Evolutionary conservation across 2,797 vertebrate genomes (phyloP), one percentile per base, ranked within the genome.

Genomic region (Anguilla obscura): DNA sequence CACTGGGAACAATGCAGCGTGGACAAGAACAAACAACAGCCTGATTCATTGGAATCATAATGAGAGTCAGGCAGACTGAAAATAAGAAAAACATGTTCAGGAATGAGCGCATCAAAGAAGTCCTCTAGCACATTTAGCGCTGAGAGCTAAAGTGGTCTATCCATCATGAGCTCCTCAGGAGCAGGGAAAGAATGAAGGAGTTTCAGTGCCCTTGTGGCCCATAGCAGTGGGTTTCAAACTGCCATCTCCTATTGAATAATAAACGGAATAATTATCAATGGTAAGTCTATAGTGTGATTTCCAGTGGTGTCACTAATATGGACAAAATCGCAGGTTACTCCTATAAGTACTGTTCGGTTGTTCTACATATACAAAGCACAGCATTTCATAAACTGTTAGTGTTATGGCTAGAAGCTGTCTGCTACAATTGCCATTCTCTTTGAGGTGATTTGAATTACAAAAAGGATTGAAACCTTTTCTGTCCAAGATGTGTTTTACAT

Each of bases 31-130:
- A 58, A 89, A 91, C 86, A 48, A 8, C 89, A 87, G 40, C 76
- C 60, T 84, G 86, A 91, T 89, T 90, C 82, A 86, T 76, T 63
- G n/a, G 86, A 50, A 27, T n/a, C 48, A 50, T 89, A 86, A 88
- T 87, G 79, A 85, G 90, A 86, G 89, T 36, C 86, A 89, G 86
- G 82, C 89, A 90, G 89, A 85, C 58, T 87, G 88, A 87, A 56
- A 60, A 84, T 45, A 87, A 60, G 80, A 69, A 89, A 91, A 87
- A 90, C 71, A 50, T 27, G 40, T 80, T 21, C 86, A 82, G 50
- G 89, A 54, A 93, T 90, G 86, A 90, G 87, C 89, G 89, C 87
- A 90, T 91, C 60, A 82, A 84, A 86, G 85, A 45, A 16, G 36
- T 50, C 48, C 58, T 90, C 52, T 88, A 86, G 52, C 89, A 89